Evolutionary conservation across 2,888 invertebrate genomes (phyloP).

Genomic region (Agrochola lychnidis): DNA sequence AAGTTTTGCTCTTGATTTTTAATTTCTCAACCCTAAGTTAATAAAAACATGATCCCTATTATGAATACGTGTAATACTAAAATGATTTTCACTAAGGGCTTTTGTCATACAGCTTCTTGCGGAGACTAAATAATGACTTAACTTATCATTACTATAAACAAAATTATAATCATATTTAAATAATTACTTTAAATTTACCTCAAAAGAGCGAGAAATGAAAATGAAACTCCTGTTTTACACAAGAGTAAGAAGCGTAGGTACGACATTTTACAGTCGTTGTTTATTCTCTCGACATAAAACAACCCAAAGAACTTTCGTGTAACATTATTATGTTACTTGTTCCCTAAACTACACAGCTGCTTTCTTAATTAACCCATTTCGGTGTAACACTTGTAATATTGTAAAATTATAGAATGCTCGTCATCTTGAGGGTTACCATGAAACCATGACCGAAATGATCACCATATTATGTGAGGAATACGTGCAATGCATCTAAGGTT

Average conservation of each 20-base stretch:
- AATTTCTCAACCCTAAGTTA: background rate
- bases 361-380: slow-evolving; percentile 42
- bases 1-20: background rate
- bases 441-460: too few relatives aligned
- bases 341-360: slow-evolving; percentile 16
- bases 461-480: too few relatives aligned
- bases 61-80: background rate
- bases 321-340: slow-evolving; percentile 6
- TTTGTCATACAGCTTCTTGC: background rate
- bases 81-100: background rate
- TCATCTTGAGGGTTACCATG: slow-evolving; percentile 24
- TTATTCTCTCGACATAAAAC: slow-evolving; percentile 19
- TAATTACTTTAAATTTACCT: background rate
- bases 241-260: background rate
- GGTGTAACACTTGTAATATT: slow-evolving; percentile 31
- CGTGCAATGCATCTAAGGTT: too few relatives aligned
- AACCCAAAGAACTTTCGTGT: slow-evolving; percentile 8
- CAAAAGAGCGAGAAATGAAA: background rate
- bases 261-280: slow-evolving; percentile 20
- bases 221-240: background rate
- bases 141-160: background rate
- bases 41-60: background rate
- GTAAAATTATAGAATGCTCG: slow-evolving; percentile 20
- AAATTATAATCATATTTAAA: background rate
- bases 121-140: slow-evolving; percentile 17